A percentile compares a stretch with the other conserved stretches of the same genome.
Conservation (phyloP, 37 sponge, comb jelly and placozoan species). For the Oscarella lobularis region DNA sequence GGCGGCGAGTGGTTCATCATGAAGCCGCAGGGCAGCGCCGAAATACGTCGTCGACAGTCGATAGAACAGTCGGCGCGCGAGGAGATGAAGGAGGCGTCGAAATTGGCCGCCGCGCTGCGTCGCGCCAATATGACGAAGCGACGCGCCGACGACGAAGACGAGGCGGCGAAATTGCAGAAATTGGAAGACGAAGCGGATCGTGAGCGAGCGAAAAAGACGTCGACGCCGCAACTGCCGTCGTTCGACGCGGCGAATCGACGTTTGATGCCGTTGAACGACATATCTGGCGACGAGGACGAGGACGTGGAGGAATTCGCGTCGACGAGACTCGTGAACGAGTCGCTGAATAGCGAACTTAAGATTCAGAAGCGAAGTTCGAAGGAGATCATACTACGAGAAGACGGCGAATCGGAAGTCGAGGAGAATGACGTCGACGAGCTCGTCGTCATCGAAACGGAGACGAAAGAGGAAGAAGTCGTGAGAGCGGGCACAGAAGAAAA, state of each 20-base stretch:
- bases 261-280: background rate
- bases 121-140: background rate
- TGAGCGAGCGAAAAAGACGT: background rate
- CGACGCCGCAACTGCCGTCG: background rate
- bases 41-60: background rate
- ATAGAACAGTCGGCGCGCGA: background rate
- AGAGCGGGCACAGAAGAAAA: background rate
- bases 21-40: background rate
- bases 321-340: background rate
- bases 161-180: background rate
- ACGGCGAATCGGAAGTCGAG: background rate
- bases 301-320: background rate
- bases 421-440: background rate
- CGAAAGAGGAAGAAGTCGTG: background rate
- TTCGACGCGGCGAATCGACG: background rate
- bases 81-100: background rate
- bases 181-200: background rate
- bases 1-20: background rate
- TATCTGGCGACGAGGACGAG: background rate
- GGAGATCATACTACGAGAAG: conserved; percentile 5
- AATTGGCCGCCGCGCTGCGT: background rate
- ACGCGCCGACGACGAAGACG: background rate
- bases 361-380: background rate
- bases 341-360: background rate
- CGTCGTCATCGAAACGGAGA: background rate